Evolutionary conservation across 53 echinoderm and acorn worm species (phyloP).

Genomic region (Stichopus horrens): DNA sequence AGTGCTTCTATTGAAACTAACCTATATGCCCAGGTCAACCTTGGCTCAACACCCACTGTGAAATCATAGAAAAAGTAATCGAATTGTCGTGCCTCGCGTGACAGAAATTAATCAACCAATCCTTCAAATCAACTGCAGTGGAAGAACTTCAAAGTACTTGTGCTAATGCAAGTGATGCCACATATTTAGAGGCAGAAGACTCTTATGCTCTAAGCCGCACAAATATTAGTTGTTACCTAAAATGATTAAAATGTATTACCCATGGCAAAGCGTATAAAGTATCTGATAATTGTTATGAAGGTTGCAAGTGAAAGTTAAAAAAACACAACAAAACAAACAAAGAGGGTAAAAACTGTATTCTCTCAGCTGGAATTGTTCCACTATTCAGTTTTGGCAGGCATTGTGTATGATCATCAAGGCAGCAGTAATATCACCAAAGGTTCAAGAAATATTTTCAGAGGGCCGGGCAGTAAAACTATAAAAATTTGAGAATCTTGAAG

Average conservation of each 20-base stretch:
- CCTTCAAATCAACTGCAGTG: not conserved
- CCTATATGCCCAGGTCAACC: constrained; percentile 5
- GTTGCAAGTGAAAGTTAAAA: not conserved
- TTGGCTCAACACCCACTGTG: constrained; percentile 29
- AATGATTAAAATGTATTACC: not conserved
- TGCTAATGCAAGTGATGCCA: not conserved
- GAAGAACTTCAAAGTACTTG: not conserved
- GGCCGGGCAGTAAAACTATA: too few relatives aligned
- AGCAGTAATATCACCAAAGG: not conserved
- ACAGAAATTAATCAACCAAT: constrained; percentile 35
- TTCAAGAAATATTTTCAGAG: not conserved
- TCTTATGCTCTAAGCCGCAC: not conserved
- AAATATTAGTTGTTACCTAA: not conserved
- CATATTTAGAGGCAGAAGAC: too few relatives aligned
- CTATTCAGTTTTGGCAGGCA: not conserved
- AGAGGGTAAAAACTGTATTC: too few relatives aligned
- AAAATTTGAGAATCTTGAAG: not conserved
- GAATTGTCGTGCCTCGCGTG: constrained; percentile 10
- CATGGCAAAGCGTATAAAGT: not conserved
- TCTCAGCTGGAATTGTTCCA: not conserved
- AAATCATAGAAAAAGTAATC: not conserved
- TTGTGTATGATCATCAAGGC: not conserved
- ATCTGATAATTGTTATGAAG: not conserved
- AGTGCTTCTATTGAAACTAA: too few relatives aligned
- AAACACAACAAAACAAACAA: too few relatives aligned